Percentiles rank a stretch among this genome's conserved stretches.
These are phyloP conservation scores for Drosophila formosana DNA, from an alignment of 2,888 invertebrate genomes.

Conservation along the genomic window DNA sequence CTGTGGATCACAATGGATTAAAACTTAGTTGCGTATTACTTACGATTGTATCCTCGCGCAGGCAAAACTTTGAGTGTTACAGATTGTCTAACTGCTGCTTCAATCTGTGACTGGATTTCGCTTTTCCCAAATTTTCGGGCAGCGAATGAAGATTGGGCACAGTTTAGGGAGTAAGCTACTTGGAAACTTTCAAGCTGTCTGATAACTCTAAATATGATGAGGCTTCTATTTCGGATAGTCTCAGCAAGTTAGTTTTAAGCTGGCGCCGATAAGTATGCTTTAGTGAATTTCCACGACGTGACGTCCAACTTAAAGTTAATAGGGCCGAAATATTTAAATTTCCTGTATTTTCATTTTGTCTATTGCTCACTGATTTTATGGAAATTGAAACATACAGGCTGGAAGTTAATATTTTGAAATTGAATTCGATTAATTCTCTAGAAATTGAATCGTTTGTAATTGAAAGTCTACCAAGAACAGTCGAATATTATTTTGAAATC, in stretches of 20 bases:
- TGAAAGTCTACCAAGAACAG: too few relatives aligned
- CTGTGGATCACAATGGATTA: slow-evolving; percentile 68
- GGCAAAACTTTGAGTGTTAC: slow-evolving; percentile 36
- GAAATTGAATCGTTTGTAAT: too few relatives aligned
- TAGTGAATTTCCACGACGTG: background rate
- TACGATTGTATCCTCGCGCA: slow-evolving; percentile 30
- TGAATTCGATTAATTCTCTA: too few relatives aligned
- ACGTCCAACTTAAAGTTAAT: background rate
- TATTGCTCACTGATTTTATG: too few relatives aligned
- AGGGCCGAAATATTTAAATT: too few relatives aligned
- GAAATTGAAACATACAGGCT: too few relatives aligned
- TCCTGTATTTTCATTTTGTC: too few relatives aligned
- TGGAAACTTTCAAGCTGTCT: slow-evolving; percentile 14
- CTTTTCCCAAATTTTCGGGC: slow-evolving; percentile 20
- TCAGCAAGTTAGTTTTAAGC: background rate
- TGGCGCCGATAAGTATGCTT: background rate
- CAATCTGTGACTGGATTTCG: slow-evolving; percentile 26
- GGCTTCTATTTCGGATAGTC: background rate
- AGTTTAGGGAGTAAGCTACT: slow-evolving; percentile 36
- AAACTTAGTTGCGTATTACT: slow-evolving; percentile 57
- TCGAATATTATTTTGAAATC: too few relatives aligned
- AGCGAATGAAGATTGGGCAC: slow-evolving; percentile 7
- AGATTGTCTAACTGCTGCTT: slow-evolving; percentile 19
- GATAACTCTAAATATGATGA: slow-evolving; percentile 9
- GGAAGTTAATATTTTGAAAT: too few relatives aligned